Base-by-base conservation (phyloP, 2,888 invertebrate genomes). In the Coelogynopora nodosa region DNA sequence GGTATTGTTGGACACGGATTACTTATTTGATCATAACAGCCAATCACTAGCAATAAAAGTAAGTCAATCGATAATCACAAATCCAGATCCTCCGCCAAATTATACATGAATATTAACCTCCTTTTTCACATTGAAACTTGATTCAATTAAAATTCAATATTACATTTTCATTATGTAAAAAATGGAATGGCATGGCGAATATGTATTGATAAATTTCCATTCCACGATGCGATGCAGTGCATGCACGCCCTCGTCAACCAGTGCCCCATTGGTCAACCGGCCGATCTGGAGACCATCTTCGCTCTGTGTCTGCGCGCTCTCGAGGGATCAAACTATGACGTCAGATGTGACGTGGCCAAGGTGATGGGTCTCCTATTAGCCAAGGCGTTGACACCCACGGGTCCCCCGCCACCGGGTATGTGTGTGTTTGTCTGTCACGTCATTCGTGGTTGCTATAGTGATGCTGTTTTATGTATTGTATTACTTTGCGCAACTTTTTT, bases 291-390 rank as follows among this genome's bases (percentile, higher is more conserved):
- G n/a, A 67, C 91, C 92, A 10, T 97, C 86, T 95, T 96, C 1
- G 96, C 96, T 0, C 94, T 97, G 0, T 97, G 97, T 91, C 95
- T 97, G 90, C 94, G 97, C 83, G 95, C 97, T 0, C 94, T 97
- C 89, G 97, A 97, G 91, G 95, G 95, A 0, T 95, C 96, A 84
- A 96, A 95, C 92, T 97, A 96, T 92, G 96, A 97, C 92, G 96
- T 95, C 0, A 93, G 97, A 84, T 96, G 96, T 92, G 95, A 96
- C 0, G 95, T 98, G 23, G 96, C 98, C 0, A 95, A 96, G 91
- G 93, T 99, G 18, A 93, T 99, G 49, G 98, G 98, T 0, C 94
- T 95, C 0, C 92, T 97, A 80, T 94, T 96, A 88, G 96, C 96
- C 0, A 95, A 90, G 18, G 91, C 92, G 0, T 91, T 90, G 84